phyloP scores from a whole-genome alignment of 2,888 invertebrate genomes.

The Stenotaenia linearis region DNA sequence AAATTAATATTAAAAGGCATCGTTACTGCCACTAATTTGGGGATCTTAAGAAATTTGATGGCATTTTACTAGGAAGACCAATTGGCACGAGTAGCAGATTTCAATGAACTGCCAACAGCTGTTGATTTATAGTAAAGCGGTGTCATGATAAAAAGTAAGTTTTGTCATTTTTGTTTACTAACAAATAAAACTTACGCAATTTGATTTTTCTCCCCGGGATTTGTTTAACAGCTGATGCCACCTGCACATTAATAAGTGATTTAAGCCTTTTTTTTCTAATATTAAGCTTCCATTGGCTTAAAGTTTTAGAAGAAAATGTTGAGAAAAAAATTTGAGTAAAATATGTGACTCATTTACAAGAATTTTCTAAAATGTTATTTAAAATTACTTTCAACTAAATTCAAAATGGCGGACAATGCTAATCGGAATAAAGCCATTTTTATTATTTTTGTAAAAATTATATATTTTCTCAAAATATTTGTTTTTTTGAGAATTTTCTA shows the following conservation, averaged over 20 bases:
- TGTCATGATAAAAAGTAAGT: not conserved
- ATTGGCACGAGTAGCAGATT: conserved; percentile 24
- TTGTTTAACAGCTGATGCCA: not conserved
- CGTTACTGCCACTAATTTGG: conserved; percentile 28
- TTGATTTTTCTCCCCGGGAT: not conserved
- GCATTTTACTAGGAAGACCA: conserved; percentile 10
- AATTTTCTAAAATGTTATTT: too few species aligned
- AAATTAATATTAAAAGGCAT: conserved; percentile 31
- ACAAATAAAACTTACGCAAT: not conserved
- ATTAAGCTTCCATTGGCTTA: too few species aligned
- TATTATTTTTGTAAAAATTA: too few species aligned
- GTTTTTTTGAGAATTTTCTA: too few species aligned
- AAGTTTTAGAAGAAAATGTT: not conserved
- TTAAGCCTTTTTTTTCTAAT: not conserved
- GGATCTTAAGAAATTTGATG: conserved; percentile 17
- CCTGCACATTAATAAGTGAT: not conserved
- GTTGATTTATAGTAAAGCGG: conserved; percentile 26
- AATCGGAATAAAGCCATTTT: too few species aligned
- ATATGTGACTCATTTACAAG: too few species aligned
- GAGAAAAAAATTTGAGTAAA: too few species aligned
- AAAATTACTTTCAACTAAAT: too few species aligned
- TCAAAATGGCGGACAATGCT: too few species aligned
- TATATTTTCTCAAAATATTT: too few species aligned
- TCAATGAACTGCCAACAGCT: conserved; percentile 30
- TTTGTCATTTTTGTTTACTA: not conserved